phyloP scores from a whole-genome alignment of 2,113 vertebrate genomes.

The Charina bottae region DNA sequence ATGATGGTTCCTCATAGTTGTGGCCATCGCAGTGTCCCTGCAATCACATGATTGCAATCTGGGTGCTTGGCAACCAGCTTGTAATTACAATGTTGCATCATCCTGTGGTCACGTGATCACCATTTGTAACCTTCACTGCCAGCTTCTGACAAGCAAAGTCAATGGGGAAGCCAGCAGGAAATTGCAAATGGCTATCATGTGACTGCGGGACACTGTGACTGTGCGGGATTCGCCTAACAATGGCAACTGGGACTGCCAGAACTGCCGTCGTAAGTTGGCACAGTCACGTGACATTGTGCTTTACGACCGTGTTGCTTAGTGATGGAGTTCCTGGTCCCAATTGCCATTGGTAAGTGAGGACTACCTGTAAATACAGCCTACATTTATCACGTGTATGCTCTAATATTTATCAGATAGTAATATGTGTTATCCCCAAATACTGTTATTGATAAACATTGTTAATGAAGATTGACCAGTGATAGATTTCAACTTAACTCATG shows the following conservation, averaged over 20 bases:
- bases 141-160: not conserved
- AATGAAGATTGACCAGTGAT: too few relatives aligned
- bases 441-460: too few relatives aligned
- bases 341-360: not conserved
- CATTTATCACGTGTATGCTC: not conserved
- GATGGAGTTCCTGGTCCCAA: not conserved
- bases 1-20: not conserved
- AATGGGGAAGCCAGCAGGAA: not conserved
- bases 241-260: not conserved
- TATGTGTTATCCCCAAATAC: not conserved
- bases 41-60: not conserved
- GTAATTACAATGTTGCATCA: not conserved
- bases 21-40: not conserved
- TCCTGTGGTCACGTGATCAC: too few relatives aligned
- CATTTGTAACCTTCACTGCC: not conserved
- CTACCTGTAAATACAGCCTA: not conserved
- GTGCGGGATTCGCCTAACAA: not conserved
- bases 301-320: not conserved
- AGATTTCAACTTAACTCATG: too few relatives aligned
- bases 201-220: not conserved
- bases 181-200: not conserved
- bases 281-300: not conserved
- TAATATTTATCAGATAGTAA: not conserved
- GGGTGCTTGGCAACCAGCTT: not conserved
- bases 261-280: not conserved